phyloP scores from a whole-genome alignment of 1,140 invertebrate species.

The Schlechtendalia chinensis region DNA sequence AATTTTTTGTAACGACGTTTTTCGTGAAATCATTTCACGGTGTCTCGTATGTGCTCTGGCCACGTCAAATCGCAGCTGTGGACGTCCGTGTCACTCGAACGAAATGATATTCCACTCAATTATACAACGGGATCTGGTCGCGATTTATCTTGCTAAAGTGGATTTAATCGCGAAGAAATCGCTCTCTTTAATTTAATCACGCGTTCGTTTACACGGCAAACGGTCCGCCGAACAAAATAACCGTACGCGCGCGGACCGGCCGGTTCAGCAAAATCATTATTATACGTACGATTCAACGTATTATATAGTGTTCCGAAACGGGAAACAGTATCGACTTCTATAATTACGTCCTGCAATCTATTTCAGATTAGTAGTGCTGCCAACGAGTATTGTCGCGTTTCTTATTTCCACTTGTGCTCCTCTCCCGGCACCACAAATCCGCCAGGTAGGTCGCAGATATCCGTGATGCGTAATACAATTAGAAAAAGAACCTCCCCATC shows the following conservation, averaged over 20 bases:
- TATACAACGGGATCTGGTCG: too few relatives aligned
- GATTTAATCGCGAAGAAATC: not conserved
- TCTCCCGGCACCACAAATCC: too few relatives aligned
- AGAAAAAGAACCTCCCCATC: too few relatives aligned
- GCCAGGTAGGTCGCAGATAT: too few relatives aligned
- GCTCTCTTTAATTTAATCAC: conserved; percentile 14
- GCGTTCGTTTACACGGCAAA: conserved; percentile 6
- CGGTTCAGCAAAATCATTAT: too few relatives aligned
- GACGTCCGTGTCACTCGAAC: too few relatives aligned
- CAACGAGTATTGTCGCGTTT: conserved; percentile 5
- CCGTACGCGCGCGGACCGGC: not conserved
- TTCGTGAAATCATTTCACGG: not conserved
- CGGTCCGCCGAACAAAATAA: not conserved
- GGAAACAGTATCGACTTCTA: conserved; percentile 11
- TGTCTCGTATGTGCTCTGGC: too few relatives aligned
- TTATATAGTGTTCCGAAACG: not conserved
- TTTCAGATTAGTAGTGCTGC: not conserved
- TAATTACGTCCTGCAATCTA: not conserved
- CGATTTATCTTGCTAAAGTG: not conserved
- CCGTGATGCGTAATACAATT: too few relatives aligned
- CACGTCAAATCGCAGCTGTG: too few relatives aligned
- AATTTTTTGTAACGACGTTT: not conserved
- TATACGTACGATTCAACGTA: too few relatives aligned
- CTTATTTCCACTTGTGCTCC: not conserved
- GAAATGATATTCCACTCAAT: too few relatives aligned